These are phyloP conservation scores for Solenodon paradoxus DNA, from an alignment of 2,113 vertebrate species.

Conservation along the genomic window DNA sequence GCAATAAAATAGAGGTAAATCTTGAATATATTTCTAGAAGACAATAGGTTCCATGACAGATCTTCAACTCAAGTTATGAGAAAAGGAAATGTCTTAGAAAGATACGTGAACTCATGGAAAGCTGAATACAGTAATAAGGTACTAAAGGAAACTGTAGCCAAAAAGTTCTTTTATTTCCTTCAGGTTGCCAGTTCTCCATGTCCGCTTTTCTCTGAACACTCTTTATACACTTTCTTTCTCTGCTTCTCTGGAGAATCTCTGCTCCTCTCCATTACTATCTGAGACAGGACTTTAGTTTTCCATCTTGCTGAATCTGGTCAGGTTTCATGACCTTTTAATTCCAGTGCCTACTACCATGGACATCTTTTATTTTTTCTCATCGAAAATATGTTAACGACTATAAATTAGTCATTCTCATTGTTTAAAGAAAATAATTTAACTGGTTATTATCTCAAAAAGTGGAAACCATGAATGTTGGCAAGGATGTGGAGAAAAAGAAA, in stretches of 20 bases:
- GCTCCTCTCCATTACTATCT: not conserved
- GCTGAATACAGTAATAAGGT: not conserved
- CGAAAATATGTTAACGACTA: not conserved
- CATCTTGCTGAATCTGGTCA: not conserved
- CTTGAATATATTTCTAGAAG: not conserved
- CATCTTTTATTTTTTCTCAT: not conserved
- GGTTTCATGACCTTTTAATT: not conserved
- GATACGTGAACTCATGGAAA: not conserved
- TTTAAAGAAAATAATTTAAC: no score
- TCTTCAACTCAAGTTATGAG: not conserved
- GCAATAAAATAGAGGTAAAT: not conserved
- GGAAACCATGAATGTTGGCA: no score
- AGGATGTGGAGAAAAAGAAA: no score
- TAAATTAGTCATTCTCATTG: not conserved
- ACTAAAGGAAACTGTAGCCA: not conserved
- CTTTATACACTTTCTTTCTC: not conserved
- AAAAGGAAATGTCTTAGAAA: not conserved
- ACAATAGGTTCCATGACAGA: not conserved
- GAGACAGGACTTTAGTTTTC: not conserved
- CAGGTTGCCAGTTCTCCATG: not conserved
- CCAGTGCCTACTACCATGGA: not conserved
- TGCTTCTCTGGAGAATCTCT: not conserved
- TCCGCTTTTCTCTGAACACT: not conserved
- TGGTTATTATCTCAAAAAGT: no score
- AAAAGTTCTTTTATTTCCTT: not conserved